These are phyloP conservation scores for Lamprotornis superbus DNA, from an alignment of 2,113 vertebrate genomes.

Conservation along the genomic window DNA sequence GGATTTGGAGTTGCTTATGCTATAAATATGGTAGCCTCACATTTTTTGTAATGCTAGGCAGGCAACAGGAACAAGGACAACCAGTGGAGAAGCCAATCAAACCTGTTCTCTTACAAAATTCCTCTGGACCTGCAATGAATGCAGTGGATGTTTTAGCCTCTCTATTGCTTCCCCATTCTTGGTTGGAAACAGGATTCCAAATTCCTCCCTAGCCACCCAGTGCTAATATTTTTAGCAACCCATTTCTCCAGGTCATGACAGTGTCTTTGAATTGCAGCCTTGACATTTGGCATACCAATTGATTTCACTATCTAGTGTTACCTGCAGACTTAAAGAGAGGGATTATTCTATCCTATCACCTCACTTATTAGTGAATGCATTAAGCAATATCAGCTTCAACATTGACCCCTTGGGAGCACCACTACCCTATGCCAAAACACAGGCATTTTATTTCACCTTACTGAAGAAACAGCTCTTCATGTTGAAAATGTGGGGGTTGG, in stretches of 20 bases:
- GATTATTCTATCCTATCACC: background rate
- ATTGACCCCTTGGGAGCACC: background rate
- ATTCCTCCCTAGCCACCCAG: background rate
- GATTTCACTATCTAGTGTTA: background rate
- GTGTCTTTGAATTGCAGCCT: background rate
- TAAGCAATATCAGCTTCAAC: background rate
- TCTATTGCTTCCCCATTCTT: background rate
- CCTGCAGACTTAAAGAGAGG: background rate
- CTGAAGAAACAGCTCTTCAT: background rate
- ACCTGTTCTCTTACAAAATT: slow-evolving; percentile 14
- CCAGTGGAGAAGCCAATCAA: background rate
- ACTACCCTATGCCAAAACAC: background rate
- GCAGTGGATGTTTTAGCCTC: background rate
- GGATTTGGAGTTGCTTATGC: background rate
- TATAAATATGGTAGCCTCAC: slow-evolving; percentile 1
- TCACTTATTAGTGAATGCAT: background rate
- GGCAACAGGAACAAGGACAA: background rate
- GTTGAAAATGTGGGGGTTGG: accelerated
- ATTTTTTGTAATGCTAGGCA: background rate
- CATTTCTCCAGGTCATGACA: background rate
- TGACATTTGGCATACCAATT: background rate
- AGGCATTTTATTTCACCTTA: background rate
- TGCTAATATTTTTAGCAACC: background rate
- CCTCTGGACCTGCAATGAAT: background rate
- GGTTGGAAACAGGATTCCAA: background rate